Evolutionary conservation across 1,140 invertebrate species (phyloP), one percentile per base, ranked within the genome.

Genomic region (Drosophila navojoa): DNA sequence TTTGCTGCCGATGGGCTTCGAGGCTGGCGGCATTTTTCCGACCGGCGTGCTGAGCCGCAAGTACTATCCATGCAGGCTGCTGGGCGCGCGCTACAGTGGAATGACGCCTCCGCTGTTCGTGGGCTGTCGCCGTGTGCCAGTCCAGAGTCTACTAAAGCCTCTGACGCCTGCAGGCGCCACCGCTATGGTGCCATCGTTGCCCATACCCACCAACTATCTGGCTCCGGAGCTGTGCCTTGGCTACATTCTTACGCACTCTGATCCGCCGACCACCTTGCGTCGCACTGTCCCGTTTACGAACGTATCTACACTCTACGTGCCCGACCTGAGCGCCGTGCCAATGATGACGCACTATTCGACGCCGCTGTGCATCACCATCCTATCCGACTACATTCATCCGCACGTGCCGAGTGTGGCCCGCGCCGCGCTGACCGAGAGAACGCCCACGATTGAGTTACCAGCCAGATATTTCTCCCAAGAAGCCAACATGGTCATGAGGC

Each of bases 101-200:
- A 52, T 11, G 3, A 81, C 79, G 11, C 78, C 78, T 11, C 19
- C 77, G 0, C 29, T 80, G 5, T 80, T 80, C 5, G 59, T 80
- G 4, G 78, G 78, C 1, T 61, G 22, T 2, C 79, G 79, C 11
- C 2, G 6, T 9, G 0, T 13, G 9, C 22, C 4, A n/a, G 32
- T 1, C 19, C 19, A 22, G 19, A 22, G 2, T 22, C 19, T 2
- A 3, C 19, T 3, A 22, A 22, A 22, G 2, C 2, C 19, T 22
- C 1, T 3, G 19, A 22, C 19, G 19, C 2, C 19, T 22, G 3
- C 19, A 22, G 3, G 19, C 19, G 1, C 19, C 19, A 22, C n/a
- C n/a, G n/a, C n/a, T n/a, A n/a, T n/a, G n/a, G n/a, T n/a, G n/a
- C n/a, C n/a, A n/a, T n/a, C n/a, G n/a, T n/a, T n/a, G n/a, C n/a